Base-by-base conservation (phyloP, 2,797 vertebrate species). In the Sebastiscus albofasciatus region DNA sequence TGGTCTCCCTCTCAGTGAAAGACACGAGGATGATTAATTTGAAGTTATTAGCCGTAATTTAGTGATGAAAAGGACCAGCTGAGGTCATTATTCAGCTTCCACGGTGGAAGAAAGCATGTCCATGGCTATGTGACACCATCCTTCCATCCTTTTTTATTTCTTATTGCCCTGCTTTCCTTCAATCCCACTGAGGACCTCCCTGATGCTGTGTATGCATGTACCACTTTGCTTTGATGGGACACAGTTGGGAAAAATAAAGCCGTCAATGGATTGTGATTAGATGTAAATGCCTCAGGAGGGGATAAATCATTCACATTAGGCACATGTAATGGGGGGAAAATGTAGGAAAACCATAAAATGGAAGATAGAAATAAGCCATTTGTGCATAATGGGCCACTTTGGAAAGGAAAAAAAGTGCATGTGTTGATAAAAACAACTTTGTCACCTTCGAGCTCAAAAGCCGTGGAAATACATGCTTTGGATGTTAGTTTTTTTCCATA, bases 11-110 rank as follows among this genome's bases (percentile, higher is more conserved):
- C 60, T 61, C 42, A 56, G 22, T 68, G 20, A 83, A 78, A 71
- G 18, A 31, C n/a, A 81, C 69, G 78, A 82, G 82, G 62, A 86
- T 84, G 84, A 87, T 86, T 86, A 78, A 88, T 87, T 71, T 76
- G n/a, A 81, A 77, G 79, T 82, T 80, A 87, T 87, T 86, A 66
- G 66, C 62, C 59, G 60, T 75, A 78, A 87, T 84, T 87, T 77
- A 72, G 58, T 79, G 74, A 83, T 83, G 77, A 85, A 88, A 83
- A 77, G 78, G 86, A 74, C 62, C 66, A 78, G 60, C 58, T 79
- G 66, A 88, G 55, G 77, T 81, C 70, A 84, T 87, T 77, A 67
- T 73, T 69, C 31, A 75, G 64, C 54, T 69, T 42, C 13, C 39
- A 52, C 55, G 42, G 14, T 58, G 10, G 71, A 80, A 64, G 56